These are phyloP conservation scores for Microtus montanus DNA, from an alignment of 2,113 vertebrate genomes.

Conservation along the genomic window DNA sequence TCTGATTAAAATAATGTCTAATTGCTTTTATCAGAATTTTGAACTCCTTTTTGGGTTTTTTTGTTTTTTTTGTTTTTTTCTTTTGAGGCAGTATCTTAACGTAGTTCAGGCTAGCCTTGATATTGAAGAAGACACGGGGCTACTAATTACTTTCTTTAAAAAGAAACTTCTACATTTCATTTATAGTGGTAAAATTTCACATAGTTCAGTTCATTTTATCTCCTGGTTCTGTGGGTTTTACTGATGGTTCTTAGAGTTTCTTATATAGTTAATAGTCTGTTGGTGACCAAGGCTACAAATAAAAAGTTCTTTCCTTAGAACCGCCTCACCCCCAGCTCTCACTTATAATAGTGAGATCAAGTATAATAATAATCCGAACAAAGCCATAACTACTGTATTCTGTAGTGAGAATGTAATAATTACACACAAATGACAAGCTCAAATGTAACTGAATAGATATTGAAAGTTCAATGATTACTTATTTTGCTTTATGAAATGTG, in stretches of 20 bases:
- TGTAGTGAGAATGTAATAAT: neutral
- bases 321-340: accelerated
- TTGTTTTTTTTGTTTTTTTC: neutral
- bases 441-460: neutral
- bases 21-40: neutral
- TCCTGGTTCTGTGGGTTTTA: too few species aligned
- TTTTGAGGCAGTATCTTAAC: neutral
- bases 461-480: neutral
- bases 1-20: neutral
- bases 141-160: neutral
- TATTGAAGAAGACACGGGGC: neutral
- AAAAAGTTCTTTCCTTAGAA: too few species aligned
- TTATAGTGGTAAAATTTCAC: neutral
- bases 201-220: neutral
- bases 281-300: too few species aligned
- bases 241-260: too few species aligned
- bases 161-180: neutral
- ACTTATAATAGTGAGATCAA: neutral
- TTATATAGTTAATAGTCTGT: too few species aligned
- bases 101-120: neutral
- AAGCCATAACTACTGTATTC: neutral
- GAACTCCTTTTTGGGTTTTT: too few species aligned
- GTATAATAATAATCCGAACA: neutral
- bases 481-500: neutral
- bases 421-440: neutral